Evolutionary conservation across 2,797 vertebrate genomes (phyloP).

Genomic region (Spea hammondii): DNA sequence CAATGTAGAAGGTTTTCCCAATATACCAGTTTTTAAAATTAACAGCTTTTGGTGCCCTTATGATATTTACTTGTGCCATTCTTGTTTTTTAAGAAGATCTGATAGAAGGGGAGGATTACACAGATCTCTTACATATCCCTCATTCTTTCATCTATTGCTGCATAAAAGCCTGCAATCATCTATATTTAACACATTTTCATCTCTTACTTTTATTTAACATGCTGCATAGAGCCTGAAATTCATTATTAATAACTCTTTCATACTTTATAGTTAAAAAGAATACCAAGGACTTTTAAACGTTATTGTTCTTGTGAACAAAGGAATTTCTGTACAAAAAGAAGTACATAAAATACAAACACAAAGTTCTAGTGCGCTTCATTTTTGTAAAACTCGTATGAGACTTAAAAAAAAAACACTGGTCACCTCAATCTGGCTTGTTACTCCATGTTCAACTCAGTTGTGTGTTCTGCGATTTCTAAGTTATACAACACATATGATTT

Average conservation of each 20-base stretch:
- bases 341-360: too few species aligned
- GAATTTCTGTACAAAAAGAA: not conserved
- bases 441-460: too few species aligned
- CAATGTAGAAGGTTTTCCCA: too few species aligned
- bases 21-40: too few species aligned
- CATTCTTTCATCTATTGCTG: slow-evolving; percentile 28
- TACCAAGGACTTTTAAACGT: slow-evolving; percentile 4
- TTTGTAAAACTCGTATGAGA: too few species aligned
- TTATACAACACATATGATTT: too few species aligned
- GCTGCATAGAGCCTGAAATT: slow-evolving; percentile 26
- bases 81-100: not conserved
- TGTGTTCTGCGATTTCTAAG: too few species aligned
- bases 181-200: slow-evolving; percentile 50
- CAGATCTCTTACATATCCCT: slow-evolving; percentile 21
- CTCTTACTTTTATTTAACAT: slow-evolving; percentile 42
- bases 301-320: slow-evolving; percentile 24
- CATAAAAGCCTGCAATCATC: slow-evolving; percentile 44
- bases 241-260: slow-evolving; percentile 39
- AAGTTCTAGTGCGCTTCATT: too few species aligned
- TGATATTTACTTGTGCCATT: slow-evolving; percentile 22
- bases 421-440: too few species aligned
- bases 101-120: slow-evolving; percentile 12
- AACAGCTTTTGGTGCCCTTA: not conserved
- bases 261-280: slow-evolving; percentile 25
- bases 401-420: too few species aligned